These are phyloP conservation scores for Nesogale talazaci DNA, from an alignment of 2,113 vertebrate species.

Conservation along the genomic window DNA sequence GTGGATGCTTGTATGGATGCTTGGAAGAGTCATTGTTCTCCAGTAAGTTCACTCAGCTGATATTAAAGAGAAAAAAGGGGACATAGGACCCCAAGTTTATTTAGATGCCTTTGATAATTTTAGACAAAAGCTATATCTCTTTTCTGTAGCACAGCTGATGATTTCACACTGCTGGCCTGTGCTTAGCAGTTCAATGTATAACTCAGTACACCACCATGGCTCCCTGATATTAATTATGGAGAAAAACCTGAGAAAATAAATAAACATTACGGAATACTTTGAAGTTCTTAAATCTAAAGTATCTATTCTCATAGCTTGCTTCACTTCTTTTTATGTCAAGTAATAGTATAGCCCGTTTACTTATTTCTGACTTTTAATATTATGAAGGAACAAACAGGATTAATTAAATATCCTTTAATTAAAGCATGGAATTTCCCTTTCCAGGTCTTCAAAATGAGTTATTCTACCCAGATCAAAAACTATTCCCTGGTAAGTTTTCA, in stretches of 20 bases:
- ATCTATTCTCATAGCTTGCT: neutral
- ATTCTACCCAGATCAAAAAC: conserved; percentile 15
- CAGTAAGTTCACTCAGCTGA: no score
- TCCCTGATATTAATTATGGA: neutral
- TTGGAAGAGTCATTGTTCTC: no score
- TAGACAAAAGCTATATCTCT: no score
- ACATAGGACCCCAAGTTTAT: no score
- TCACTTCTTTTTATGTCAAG: neutral
- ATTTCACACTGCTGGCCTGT: no score
- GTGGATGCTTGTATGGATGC: no score
- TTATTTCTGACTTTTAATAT: neutral
- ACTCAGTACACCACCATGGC: no score
- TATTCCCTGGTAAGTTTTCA: neutral
- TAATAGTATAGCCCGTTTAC: neutral
- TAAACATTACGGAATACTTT: neutral
- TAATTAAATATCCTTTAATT: conserved; percentile 23
- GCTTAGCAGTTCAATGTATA: no score
- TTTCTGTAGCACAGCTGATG: no score
- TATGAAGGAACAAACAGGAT: neutral
- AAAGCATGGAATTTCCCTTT: conserved; percentile 43
- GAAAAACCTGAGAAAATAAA: neutral
- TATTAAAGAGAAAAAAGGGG: no score
- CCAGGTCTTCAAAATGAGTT: conserved; percentile 8
- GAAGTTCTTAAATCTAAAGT: neutral
- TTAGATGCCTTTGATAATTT: no score